A percentile compares a stretch with the other conserved stretches of the same genome.
Conservation (phyloP, 2,888 invertebrate species). For the Helleia helle region DNA sequence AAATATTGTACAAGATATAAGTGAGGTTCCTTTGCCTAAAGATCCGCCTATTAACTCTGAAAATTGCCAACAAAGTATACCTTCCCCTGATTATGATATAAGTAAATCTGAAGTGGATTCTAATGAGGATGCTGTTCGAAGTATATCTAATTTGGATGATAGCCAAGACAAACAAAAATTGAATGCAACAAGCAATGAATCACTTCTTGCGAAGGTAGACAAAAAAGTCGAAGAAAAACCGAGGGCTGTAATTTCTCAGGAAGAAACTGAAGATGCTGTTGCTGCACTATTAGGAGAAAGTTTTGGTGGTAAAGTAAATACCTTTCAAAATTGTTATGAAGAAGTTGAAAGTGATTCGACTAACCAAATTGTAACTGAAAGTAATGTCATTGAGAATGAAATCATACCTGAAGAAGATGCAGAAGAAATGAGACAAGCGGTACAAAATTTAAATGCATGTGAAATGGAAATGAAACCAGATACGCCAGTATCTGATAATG, state of each 20-base stretch:
- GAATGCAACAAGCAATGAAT: slow-evolving; percentile 32
- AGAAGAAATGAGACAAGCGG: slow-evolving; percentile 88
- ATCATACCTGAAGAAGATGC: slow-evolving; percentile 81
- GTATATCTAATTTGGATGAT: slow-evolving; percentile 77
- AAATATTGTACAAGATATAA: slow-evolving; percentile 48
- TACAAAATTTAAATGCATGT: slow-evolving; percentile 83
- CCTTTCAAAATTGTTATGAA: slow-evolving; percentile 73
- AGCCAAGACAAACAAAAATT: slow-evolving; percentile 38
- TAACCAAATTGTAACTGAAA: slow-evolving; percentile 58
- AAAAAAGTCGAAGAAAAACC: slow-evolving; percentile 83
- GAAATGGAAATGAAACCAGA: slow-evolving; percentile 86
- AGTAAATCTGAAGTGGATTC: slow-evolving; percentile 22
- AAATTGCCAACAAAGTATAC: slow-evolving; percentile 21
- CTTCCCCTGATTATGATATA: slow-evolving; percentile 46
- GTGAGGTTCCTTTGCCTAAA: slow-evolving; percentile 58
- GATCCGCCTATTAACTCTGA: slow-evolving; percentile 37
- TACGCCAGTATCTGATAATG: slow-evolving; percentile 88
- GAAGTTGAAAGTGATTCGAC: slow-evolving; percentile 58
- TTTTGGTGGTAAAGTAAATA: slow-evolving; percentile 78
- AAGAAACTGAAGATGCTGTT: slow-evolving; percentile 94
- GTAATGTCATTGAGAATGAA: slow-evolving; percentile 55
- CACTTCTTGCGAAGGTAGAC: slow-evolving; percentile 48
- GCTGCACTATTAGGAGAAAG: slow-evolving; percentile 91
- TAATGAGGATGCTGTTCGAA: slow-evolving; percentile 87
- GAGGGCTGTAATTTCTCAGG: slow-evolving; percentile 89